Percentiles rank a stretch among this genome's conserved stretches.
Evolutionary conservation across 2,797 vertebrate genomes (phyloP).

Genomic region (Pagetopsis macropterus): DNA sequence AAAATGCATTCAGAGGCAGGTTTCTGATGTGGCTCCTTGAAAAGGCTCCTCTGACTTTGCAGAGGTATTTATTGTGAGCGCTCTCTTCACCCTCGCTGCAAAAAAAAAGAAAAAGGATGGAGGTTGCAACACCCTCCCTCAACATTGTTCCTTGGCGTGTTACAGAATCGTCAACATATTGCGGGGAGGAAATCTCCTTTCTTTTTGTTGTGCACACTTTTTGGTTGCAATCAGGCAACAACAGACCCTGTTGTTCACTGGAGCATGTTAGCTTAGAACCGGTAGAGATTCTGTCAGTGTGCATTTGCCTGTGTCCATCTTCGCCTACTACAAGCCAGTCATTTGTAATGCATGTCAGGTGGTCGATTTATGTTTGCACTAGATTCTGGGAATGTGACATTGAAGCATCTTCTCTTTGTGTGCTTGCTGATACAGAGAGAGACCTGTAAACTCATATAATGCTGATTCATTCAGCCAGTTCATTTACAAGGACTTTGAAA

Average conservation of each 20-base stretch:
- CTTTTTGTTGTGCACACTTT: slow-evolving; percentile 37
- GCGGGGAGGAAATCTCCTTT: slow-evolving; percentile 43
- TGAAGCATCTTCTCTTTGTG: slow-evolving; percentile 53
- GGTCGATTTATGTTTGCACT: slow-evolving; percentile 75
- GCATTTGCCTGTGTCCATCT: slow-evolving; percentile 77
- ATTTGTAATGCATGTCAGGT: slow-evolving; percentile 77
- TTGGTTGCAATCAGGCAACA: slow-evolving; percentile 52
- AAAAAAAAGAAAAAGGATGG: slow-evolving; percentile 48
- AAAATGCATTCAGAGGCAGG: slow-evolving; percentile 77
- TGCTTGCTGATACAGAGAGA: slow-evolving; percentile 42
- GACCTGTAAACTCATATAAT: slow-evolving; percentile 71
- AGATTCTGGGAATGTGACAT: slow-evolving; percentile 71
- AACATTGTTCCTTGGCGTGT: slow-evolving; percentile 58
- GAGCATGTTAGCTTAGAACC: slow-evolving; percentile 53
- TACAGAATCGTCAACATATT: slow-evolving; percentile 57
- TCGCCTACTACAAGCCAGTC: slow-evolving; percentile 70
- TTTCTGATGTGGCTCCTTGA: slow-evolving; percentile 78
- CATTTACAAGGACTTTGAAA: slow-evolving; percentile 74
- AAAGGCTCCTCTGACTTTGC: slow-evolving; percentile 73
- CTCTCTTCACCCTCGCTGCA: slow-evolving; percentile 61
- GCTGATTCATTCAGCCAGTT: slow-evolving; percentile 65
- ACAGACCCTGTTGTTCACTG: slow-evolving; percentile 48
- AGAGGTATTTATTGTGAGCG: slow-evolving; percentile 72
- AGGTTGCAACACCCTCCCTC: slow-evolving; percentile 62
- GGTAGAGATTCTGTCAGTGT: slow-evolving; percentile 61